Percentiles rank a stretch among this genome's conserved stretches.
These are phyloP conservation scores for Hydropsyche betteni DNA, from an alignment of 2,888 invertebrate species.

Conservation along the genomic window DNA sequence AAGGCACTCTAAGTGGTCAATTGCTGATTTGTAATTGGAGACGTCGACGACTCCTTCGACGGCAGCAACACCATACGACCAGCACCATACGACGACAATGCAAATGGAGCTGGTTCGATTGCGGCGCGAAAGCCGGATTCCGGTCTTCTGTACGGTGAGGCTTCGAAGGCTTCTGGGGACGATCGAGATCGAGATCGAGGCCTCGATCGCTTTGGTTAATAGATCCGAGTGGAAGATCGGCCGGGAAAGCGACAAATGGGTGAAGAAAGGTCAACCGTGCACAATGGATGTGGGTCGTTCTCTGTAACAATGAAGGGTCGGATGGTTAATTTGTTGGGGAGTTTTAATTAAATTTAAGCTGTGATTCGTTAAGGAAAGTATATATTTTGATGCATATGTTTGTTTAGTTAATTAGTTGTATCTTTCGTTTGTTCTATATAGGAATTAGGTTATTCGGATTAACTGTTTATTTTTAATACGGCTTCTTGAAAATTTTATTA, in stretches of 20 bases:
- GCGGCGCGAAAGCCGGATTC: constrained; percentile 39
- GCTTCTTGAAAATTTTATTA: no score
- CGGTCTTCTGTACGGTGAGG: background rate
- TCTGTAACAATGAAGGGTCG: background rate
- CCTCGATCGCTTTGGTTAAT: constrained; percentile 2
- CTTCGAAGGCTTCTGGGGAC: background rate
- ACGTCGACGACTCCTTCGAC: constrained; percentile 14
- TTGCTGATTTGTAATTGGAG: constrained; percentile 25
- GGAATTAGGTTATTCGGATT: no score
- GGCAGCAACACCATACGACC: background rate
- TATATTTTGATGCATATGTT: no score
- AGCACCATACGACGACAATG: constrained; percentile 45
- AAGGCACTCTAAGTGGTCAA: background rate
- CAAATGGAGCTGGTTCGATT: constrained; percentile 37
- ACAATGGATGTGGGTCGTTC: constrained; percentile 1
- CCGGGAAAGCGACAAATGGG: constrained; percentile 8
- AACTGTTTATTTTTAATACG: no score
- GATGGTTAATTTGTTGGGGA: background rate
- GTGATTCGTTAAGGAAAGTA: no score
- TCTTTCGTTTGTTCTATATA: no score
- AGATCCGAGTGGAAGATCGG: background rate
- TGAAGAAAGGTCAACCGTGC: constrained; percentile 1
- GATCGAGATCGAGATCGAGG: background rate
- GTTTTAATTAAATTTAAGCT: constrained; percentile 5
- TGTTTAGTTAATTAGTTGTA: no score